phyloP scores from a whole-genome alignment of 2,888 invertebrate species.

The Drosophila glabriapex region DNA sequence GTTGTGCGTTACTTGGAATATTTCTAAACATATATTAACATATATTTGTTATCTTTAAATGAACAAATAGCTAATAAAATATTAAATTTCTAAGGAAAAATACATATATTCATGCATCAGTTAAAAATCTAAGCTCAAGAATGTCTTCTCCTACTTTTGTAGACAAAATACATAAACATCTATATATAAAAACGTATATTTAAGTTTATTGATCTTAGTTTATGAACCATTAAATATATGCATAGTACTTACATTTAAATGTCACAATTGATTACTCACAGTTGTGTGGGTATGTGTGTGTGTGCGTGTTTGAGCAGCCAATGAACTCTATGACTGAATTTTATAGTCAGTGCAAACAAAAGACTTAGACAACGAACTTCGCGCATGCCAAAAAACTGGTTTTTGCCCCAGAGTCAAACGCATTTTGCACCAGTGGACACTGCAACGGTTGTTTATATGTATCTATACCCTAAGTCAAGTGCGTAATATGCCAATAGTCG shows the following conservation, averaged over 20 bases:
- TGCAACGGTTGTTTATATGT: conserved; percentile 63
- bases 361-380: conserved; percentile 80
- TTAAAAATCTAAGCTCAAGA: background rate
- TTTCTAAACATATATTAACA: background rate
- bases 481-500: conserved; percentile 7
- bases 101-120: background rate
- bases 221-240: conserved; percentile 32
- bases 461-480: conserved; percentile 2
- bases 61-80: background rate
- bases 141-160: background rate
- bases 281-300: conserved; percentile 21
- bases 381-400: conserved; percentile 69
- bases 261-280: conserved; percentile 34
- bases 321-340: conserved; percentile 70
- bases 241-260: conserved; percentile 34
- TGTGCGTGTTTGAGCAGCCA: conserved; percentile 50
- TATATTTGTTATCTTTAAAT: background rate
- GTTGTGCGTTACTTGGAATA: background rate
- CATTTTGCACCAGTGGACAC: conserved; percentile 52
- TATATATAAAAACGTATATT: background rate
- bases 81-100: background rate
- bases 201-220: conserved; percentile 29
- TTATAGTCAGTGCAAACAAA: conserved; percentile 61
- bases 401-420: conserved; percentile 55
- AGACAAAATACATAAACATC: background rate